Evolutionary conservation across 2,797 vertebrate species (phyloP), one percentile per base, ranked within the genome.

Genomic region (Sciurus carolinensis): DNA sequence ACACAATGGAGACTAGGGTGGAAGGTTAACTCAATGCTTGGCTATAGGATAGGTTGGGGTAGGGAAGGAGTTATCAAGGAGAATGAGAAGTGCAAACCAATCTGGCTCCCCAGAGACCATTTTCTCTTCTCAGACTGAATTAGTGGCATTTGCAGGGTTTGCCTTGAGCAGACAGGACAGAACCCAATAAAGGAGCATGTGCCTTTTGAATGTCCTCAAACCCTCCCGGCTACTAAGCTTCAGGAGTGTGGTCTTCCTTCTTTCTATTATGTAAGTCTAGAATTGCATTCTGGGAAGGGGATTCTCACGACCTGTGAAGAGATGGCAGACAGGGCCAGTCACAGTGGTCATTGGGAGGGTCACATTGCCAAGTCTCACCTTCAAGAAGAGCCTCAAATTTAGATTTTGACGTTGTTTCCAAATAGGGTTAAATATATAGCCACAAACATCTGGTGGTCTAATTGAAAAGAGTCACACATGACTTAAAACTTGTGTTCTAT

Each of bases 391-490:
- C 13, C 66, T 62, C 42, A 92, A 72, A 64, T 57, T 77, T 81
- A 91, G 72, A 80, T 54, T 73, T 36, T 62, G 52, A 36, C 90
- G 42, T 59, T 42, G 33, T 95, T 85, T 94, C 33, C 47, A 82
- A 87, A 64, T 75, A 75, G 44, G 4, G 6, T 84, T 87, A 85
- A 54, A 69, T 64, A 71, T 36, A 14, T 17, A 67, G 42, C 39
- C 28, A 75, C 20, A 71, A 33, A 39, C 18, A 44, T 54, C 22
- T 26, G n/a, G 7, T 71, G 8, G 42, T 76, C 10, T 82, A 62
- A 64, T 14, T 52, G 24, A 39, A 62, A 52, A 79, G 73, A 79
- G n/a, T 82, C 44, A 62, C 1, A 44, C 14, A 52, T 54, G 71
- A 64, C 73, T 92, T 67, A 17, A 89, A 89, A 90, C 44, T 86